Conservation (phyloP, 2,888 invertebrate species). For the Dastarcus helophoroides region DNA sequence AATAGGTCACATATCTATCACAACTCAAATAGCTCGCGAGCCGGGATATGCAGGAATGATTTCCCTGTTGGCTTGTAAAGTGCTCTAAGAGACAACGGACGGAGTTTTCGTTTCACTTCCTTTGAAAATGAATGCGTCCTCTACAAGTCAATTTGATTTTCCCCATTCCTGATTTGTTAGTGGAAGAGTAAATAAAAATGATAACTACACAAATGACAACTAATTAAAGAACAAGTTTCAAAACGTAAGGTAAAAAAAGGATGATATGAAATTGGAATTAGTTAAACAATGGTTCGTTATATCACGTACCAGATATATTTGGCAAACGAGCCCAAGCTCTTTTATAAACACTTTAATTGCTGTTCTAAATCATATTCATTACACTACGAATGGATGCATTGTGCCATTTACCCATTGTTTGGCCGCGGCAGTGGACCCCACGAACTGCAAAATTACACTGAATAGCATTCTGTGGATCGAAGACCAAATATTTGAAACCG, state of each 20-base stretch:
- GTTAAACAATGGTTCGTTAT: too few relatives aligned
- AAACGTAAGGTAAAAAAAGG: too few relatives aligned
- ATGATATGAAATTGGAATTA: too few relatives aligned
- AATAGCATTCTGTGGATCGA: too few relatives aligned
- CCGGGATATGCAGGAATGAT: constrained; percentile 37
- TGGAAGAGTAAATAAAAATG: background rate
- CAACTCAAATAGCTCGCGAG: constrained; percentile 33
- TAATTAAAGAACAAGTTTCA: too few relatives aligned
- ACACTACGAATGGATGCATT: constrained; percentile 15
- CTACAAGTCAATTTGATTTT: background rate
- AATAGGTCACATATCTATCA: constrained; percentile 32
- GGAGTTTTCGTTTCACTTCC: background rate
- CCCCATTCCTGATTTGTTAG: background rate
- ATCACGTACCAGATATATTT: constrained; percentile 9
- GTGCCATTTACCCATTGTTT: too few relatives aligned
- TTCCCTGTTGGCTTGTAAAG: constrained; percentile 46
- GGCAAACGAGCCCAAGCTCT: constrained; percentile 11
- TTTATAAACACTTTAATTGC: constrained; percentile 37
- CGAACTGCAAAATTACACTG: too few relatives aligned
- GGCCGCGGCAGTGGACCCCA: too few relatives aligned
- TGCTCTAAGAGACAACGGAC: constrained; percentile 32
- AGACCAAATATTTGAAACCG: too few relatives aligned
- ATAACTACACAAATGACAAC: too few relatives aligned
- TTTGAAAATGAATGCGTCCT: background rate
- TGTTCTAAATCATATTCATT: constrained; percentile 35